Conservation (phyloP, 1,140 invertebrate genomes). For the Myzus persicae region DNA sequence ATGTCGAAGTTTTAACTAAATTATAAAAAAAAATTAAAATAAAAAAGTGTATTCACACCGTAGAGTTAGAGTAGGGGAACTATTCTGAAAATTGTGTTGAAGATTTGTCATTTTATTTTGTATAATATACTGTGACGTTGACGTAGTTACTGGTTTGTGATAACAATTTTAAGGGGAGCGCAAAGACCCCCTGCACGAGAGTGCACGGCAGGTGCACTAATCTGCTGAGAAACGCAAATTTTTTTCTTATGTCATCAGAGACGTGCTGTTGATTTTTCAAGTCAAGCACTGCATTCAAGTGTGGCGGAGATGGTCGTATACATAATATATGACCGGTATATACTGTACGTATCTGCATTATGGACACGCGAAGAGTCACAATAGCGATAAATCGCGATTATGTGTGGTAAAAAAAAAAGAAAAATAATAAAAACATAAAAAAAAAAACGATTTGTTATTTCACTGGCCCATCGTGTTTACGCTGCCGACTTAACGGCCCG, state of each 20-base stretch:
- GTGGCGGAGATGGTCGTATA: background rate
- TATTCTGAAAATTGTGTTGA: too few species aligned
- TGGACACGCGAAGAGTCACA: background rate
- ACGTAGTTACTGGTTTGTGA: background rate
- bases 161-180: background rate
- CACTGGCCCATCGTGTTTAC: background rate
- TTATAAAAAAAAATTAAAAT: too few species aligned
- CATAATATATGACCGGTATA: background rate
- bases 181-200: background rate
- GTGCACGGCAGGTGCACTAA: background rate
- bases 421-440: slow-evolving; percentile 7
- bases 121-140: background rate
- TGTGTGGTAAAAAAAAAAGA: background rate
- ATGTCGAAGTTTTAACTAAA: too few species aligned
- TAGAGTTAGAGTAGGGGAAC: too few species aligned
- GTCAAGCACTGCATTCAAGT: background rate
- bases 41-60: too few species aligned
- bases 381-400: background rate
- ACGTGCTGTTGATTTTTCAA: background rate
- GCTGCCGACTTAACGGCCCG: background rate
- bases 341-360: background rate
- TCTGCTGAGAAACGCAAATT: background rate
- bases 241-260: background rate
- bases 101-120: background rate
- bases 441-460: slow-evolving; percentile 8